Percentiles rank a stretch among this genome's conserved stretches.
Evolutionary conservation across 2,888 invertebrate genomes (phyloP).

Genomic region (Clivina fossor): DNA sequence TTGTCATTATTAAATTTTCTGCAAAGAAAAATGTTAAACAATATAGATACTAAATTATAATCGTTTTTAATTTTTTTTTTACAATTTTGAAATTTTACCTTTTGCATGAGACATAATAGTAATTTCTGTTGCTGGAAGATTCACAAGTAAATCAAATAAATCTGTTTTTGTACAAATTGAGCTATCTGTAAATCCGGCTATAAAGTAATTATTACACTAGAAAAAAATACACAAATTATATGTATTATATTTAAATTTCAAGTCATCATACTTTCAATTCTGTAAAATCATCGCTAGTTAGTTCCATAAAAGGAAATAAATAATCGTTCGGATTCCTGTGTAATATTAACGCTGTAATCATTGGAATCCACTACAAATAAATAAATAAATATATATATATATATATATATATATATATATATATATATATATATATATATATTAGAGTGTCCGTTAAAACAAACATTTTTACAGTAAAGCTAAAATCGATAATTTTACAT

Average conservation of each 20-base stretch:
- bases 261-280: conserved; percentile 51
- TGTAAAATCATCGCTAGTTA: conserved; percentile 50
- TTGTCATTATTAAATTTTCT: background rate
- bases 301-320: conserved; percentile 58
- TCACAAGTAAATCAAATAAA: conserved; percentile 62
- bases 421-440: too few relatives aligned
- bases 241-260: background rate
- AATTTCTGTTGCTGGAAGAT: conserved; percentile 61
- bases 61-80: background rate
- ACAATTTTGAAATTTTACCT: too few relatives aligned
- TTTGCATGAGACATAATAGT: conserved; percentile 62
- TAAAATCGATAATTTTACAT: too few relatives aligned
- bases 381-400: conserved; percentile 10
- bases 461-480: too few relatives aligned
- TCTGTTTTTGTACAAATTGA: conserved; percentile 57
- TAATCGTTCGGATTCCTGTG: conserved; percentile 59
- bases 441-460: too few relatives aligned
- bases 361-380: conserved; percentile 52
- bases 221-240: conserved; percentile 10
- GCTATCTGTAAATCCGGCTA: conserved; percentile 63
- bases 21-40: background rate
- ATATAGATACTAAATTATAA: background rate
- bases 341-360: conserved; percentile 59
- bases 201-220: conserved; percentile 46
- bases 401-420: background rate